Percentiles rank a stretch among this genome's conserved stretches.
These are phyloP conservation scores for Gopherus flavomarginatus DNA, from an alignment of 2,113 vertebrate genomes.

Conservation along the genomic window DNA sequence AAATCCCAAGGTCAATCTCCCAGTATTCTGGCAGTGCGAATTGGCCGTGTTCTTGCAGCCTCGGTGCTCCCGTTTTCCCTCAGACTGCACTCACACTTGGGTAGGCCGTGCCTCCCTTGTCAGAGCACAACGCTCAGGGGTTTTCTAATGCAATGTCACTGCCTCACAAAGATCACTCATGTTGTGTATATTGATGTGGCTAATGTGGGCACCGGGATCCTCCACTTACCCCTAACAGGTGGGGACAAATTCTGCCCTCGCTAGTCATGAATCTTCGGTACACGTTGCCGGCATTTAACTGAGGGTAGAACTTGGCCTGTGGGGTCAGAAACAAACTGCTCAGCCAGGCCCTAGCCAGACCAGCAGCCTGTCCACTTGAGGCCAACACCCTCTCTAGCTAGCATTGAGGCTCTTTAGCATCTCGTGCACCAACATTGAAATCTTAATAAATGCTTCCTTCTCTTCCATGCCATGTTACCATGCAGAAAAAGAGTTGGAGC, in stretches of 20 bases:
- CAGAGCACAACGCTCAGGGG: accelerated
- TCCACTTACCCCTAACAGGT: not conserved
- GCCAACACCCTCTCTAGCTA: not conserved
- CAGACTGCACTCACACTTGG: not conserved
- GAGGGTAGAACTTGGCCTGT: not conserved
- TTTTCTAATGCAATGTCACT: not conserved
- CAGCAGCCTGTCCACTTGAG: not conserved
- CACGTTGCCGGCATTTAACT: not conserved
- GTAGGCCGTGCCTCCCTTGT: not conserved
- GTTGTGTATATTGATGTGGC: not conserved
- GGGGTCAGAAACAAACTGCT: not conserved
- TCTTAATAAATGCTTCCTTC: not conserved
- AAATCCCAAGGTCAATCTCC: not conserved
- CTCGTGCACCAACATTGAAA: not conserved
- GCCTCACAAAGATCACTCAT: not conserved
- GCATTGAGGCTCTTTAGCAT: not conserved
- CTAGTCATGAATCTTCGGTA: not conserved
- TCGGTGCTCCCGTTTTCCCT: accelerated
- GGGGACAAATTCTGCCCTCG: not conserved
- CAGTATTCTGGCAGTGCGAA: accelerated
- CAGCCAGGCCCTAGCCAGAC: not conserved
- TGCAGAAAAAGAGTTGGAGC: not conserved
- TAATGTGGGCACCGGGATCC: not conserved
- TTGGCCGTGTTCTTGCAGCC: not conserved
- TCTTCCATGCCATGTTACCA: not conserved